These are phyloP conservation scores for Synergus japonicus DNA, from an alignment of 2,888 invertebrate genomes.

Conservation along the genomic window DNA sequence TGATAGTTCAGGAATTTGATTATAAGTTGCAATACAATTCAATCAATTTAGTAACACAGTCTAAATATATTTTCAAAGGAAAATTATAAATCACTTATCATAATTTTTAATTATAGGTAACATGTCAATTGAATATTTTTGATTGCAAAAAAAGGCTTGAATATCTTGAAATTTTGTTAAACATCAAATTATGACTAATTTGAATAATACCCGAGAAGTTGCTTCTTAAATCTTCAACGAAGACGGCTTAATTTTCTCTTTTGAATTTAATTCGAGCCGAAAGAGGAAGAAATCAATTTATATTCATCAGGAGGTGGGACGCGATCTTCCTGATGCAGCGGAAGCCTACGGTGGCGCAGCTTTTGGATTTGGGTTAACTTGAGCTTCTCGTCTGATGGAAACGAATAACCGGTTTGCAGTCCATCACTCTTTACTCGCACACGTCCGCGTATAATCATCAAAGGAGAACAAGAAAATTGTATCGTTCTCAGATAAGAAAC, in stretches of 20 bases:
- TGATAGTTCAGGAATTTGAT: no score
- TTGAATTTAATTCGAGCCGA: conserved; percentile 21
- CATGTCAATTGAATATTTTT: background rate
- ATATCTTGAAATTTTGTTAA: background rate
- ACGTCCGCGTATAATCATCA: conserved; percentile 2
- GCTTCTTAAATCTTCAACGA: background rate
- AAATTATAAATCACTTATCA: no score
- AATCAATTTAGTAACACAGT: no score
- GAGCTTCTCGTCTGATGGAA: conserved; percentile 18
- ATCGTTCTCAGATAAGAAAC: conserved; percentile 12
- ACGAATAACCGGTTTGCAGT: conserved; percentile 16
- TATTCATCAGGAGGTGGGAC: conserved; percentile 26
- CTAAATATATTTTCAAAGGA: no score
- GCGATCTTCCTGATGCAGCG: conserved; percentile 2
- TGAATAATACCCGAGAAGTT: conserved; percentile 1
- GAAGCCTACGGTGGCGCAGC: conserved; percentile 49
- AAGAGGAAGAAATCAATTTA: conserved; percentile 31
- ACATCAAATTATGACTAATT: background rate
- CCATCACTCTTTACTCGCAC: conserved; percentile 10
- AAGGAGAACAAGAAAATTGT: background rate
- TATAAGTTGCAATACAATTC: no score
- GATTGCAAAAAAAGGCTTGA: background rate
- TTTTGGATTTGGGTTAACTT: conserved; percentile 59
- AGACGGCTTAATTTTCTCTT: conserved; percentile 22
- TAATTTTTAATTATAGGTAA: no score